Percentiles rank a stretch among this genome's conserved stretches.
Conservation (phyloP, 1,140 invertebrate genomes). For the Vanessa atalanta region DNA sequence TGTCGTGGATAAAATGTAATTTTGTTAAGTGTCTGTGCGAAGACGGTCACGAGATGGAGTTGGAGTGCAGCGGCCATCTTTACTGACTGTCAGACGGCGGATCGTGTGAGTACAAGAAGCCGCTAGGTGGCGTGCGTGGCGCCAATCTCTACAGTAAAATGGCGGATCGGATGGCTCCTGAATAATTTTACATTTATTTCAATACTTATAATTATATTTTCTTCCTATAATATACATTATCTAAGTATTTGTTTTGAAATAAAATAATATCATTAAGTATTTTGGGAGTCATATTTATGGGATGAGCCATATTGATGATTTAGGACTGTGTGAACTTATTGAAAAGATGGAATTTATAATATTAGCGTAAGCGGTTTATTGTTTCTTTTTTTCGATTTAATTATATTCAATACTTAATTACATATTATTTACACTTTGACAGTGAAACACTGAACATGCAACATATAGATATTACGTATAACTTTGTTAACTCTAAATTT, state of each 20-base stretch:
- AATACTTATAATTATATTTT: slow-evolving; percentile 7
- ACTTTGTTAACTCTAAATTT: neutral
- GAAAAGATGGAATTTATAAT: neutral
- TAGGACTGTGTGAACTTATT: neutral
- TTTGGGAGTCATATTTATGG: neutral
- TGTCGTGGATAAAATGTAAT: slow-evolving; percentile 34
- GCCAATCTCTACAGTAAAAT: slow-evolving; percentile 59
- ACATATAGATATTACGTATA: neutral
- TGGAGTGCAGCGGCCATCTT: slow-evolving; percentile 60
- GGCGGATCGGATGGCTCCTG: slow-evolving; percentile 59
- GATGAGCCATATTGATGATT: neutral
- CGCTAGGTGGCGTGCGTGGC: slow-evolving; percentile 73
- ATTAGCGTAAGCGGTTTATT: too few species aligned
- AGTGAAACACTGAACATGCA: neutral
- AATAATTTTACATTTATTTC: slow-evolving; percentile 71
- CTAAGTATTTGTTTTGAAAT: neutral
- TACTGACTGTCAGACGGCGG: slow-evolving; percentile 48
- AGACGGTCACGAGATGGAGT: slow-evolving; percentile 42
- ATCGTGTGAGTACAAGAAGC: slow-evolving; percentile 56
- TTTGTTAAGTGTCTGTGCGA: slow-evolving; percentile 34
- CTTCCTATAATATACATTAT: neutral
- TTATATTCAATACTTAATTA: too few species aligned
- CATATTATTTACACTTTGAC: too few species aligned
- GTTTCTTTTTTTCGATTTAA: too few species aligned
- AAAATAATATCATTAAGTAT: neutral